Percentiles rank a stretch among this genome's conserved stretches.
Evolutionary conservation across 2,888 invertebrate genomes (phyloP).

Genomic region (Hetaerina titia): DNA sequence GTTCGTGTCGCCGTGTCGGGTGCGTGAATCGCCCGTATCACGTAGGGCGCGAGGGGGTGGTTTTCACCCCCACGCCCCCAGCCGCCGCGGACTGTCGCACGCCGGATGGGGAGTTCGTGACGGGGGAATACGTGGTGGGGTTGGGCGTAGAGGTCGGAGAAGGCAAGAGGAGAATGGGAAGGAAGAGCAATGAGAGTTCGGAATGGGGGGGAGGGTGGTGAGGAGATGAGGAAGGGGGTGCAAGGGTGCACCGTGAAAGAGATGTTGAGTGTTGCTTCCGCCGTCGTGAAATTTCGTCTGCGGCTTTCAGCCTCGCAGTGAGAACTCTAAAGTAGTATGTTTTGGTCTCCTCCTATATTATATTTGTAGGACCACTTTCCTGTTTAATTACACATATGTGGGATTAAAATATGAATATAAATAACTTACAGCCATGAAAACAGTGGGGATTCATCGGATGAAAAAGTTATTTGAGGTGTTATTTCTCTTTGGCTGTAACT

Average conservation of each 20-base stretch:
- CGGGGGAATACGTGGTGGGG: neutral
- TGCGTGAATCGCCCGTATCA: neutral
- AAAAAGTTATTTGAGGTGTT: too few relatives aligned
- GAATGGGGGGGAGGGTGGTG: neutral
- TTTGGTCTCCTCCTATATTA: too few relatives aligned
- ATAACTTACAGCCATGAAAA: too few relatives aligned
- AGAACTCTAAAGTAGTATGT: too few relatives aligned
- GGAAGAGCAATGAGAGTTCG: neutral
- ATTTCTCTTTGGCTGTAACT: too few relatives aligned
- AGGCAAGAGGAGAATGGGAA: neutral
- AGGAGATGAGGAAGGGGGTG: neutral
- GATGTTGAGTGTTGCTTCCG: neutral
- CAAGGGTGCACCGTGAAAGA: neutral
- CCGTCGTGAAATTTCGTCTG: neutral
- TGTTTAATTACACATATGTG: too few relatives aligned
- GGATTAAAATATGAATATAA: too few relatives aligned
- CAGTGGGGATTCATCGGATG: too few relatives aligned
- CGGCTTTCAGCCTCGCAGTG: neutral
- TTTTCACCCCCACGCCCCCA: too few relatives aligned
- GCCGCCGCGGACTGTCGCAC: neutral
- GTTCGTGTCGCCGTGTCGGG: constrained; percentile 10
- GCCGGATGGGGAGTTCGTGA: neutral
- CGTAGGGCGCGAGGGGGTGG: neutral
- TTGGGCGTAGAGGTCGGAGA: neutral
- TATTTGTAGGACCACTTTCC: too few relatives aligned